Conservation (phyloP, 2,113 vertebrate genomes). For the Sturnira hondurensis region DNA sequence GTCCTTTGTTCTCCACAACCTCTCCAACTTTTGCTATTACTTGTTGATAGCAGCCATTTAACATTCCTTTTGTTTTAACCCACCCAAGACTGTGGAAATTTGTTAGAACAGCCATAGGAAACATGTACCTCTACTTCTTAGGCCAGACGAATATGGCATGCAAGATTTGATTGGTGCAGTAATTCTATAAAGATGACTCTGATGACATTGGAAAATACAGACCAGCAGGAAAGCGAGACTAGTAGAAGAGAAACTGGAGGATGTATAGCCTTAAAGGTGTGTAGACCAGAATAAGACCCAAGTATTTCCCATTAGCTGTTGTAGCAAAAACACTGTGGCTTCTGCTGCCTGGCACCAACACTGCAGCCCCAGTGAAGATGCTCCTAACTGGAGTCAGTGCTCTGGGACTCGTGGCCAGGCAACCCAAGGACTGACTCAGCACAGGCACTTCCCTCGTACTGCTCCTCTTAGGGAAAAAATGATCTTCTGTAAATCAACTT, state of each 20-base stretch:
- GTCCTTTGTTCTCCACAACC: neutral
- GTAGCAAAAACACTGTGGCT: neutral
- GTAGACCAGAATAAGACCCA: neutral
- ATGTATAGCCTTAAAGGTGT: neutral
- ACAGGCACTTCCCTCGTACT: neutral
- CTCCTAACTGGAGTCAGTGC: neutral
- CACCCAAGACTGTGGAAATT: neutral
- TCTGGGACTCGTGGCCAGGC: neutral
- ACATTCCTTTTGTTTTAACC: neutral
- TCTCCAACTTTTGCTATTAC: neutral
- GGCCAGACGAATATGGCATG: neutral
- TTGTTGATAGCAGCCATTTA: neutral
- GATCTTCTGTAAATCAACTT: neutral
- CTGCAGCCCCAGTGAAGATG: neutral
- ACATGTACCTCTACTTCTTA: neutral
- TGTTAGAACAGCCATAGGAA: neutral
- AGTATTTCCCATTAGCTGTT: neutral
- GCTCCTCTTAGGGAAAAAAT: neutral
- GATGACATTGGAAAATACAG: neutral
- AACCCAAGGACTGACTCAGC: neutral
- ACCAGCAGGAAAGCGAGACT: neutral
- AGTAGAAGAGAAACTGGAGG: neutral
- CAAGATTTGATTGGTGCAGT: neutral
- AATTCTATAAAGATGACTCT: neutral
- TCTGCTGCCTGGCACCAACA: neutral